phyloP scores from a whole-genome alignment of 1,140 invertebrate genomes.

The Zeugodacus cucurbitae region DNA sequence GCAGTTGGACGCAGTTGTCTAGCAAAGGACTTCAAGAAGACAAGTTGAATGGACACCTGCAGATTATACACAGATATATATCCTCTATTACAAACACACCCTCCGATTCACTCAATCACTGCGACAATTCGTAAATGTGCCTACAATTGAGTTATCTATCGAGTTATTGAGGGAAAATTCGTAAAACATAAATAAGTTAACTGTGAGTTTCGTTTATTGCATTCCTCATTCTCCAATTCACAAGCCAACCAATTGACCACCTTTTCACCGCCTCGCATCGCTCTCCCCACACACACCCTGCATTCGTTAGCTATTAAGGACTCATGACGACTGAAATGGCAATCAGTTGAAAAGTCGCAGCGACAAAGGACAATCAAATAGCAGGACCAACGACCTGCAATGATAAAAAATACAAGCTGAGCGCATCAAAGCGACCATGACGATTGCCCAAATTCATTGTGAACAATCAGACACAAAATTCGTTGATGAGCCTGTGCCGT shows the following conservation, averaged over 20 bases:
- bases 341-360: conserved; percentile 27
- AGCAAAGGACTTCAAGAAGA: neutral
- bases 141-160: conserved; percentile 39
- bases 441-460: neutral
- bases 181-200: conserved; percentile 38
- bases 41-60: conserved; percentile 2
- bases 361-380: conserved; percentile 28
- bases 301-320: neutral
- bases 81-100: neutral
- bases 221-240: neutral
- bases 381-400: neutral
- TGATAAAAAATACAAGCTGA: neutral
- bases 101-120: neutral
- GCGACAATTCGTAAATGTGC: conserved; percentile 11
- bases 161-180: conserved; percentile 30
- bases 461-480: conserved; percentile 5
- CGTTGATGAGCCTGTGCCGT: neutral
- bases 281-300: neutral
- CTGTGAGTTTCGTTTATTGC: conserved; percentile 25
- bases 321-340: conserved; percentile 16
- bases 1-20: neutral
- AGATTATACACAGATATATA: neutral
- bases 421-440: neutral
- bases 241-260: neutral
- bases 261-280: neutral